Evolutionary conservation across 2,113 vertebrate genomes (phyloP).

Genomic region (Excalfactoria chinensis): DNA sequence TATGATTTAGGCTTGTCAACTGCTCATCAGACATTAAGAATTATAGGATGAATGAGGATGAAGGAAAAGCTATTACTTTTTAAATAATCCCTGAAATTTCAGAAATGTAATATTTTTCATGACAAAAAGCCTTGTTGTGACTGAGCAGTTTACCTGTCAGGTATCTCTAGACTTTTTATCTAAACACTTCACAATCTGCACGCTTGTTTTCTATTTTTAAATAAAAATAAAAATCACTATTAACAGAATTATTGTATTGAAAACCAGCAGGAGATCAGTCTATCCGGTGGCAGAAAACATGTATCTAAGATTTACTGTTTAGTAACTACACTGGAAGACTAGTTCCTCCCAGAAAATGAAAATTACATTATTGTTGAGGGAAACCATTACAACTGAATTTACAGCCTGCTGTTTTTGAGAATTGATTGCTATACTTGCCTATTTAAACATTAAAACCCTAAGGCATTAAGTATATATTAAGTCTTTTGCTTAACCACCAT

Average conservation of each 20-base stretch:
- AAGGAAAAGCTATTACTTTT: background rate
- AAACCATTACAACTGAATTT: background rate
- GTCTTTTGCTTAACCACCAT: background rate
- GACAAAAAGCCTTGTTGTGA: background rate
- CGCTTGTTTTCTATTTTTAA: background rate
- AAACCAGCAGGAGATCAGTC: background rate
- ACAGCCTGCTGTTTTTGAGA: background rate
- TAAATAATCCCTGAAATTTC: background rate
- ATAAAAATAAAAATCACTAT: background rate
- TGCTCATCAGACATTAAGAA: background rate
- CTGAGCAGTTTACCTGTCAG: background rate
- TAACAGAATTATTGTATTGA: background rate
- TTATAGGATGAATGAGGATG: background rate
- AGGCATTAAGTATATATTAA: too few relatives aligned
- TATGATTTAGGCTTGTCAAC: background rate
- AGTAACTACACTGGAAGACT: background rate
- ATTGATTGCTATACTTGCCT: fast-evolving
- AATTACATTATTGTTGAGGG: background rate
- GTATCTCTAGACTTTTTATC: background rate
- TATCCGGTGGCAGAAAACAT: background rate
- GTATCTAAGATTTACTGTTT: background rate
- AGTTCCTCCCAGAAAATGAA: background rate
- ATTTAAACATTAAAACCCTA: background rate
- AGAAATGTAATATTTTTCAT: background rate
- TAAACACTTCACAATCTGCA: background rate